Conservation (phyloP, 2,797 vertebrate genomes). For the Leontopithecus rosalia region DNA sequence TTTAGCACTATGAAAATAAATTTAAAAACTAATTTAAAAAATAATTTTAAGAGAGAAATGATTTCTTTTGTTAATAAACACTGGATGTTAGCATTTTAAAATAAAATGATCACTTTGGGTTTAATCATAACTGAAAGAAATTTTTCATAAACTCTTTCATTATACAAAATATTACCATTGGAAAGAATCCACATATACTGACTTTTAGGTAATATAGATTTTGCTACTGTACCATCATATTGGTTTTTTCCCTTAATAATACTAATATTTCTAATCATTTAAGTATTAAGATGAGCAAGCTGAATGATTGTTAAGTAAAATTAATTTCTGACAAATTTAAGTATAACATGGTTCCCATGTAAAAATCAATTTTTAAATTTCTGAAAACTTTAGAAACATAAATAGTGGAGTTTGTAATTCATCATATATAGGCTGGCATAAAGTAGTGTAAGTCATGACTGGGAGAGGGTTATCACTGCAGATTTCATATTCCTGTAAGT, state of each 20-base stretch:
- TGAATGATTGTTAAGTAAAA: neutral
- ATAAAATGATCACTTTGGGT: neutral
- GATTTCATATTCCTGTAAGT: neutral
- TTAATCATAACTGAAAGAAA: neutral
- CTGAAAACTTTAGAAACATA: neutral
- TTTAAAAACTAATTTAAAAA: neutral
- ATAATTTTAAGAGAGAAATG: neutral
- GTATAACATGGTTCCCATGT: neutral
- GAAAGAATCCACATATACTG: neutral
- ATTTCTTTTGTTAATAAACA: neutral
- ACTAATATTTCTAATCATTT: conserved; percentile 25
- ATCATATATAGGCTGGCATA: neutral
- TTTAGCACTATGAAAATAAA: neutral
- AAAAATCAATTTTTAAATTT: neutral
- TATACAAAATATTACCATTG: neutral
- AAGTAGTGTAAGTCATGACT: neutral
- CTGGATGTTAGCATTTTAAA: neutral
- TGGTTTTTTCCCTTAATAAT: neutral
- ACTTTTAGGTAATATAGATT: neutral
- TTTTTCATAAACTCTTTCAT: neutral
- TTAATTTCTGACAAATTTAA: conserved; percentile 2
- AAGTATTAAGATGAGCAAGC: neutral
- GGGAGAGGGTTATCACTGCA: neutral
- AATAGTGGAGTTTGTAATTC: neutral
- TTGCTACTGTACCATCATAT: neutral